These are phyloP conservation scores for Hesperia comma DNA, from an alignment of 2,888 invertebrate genomes.

Conservation along the genomic window DNA sequence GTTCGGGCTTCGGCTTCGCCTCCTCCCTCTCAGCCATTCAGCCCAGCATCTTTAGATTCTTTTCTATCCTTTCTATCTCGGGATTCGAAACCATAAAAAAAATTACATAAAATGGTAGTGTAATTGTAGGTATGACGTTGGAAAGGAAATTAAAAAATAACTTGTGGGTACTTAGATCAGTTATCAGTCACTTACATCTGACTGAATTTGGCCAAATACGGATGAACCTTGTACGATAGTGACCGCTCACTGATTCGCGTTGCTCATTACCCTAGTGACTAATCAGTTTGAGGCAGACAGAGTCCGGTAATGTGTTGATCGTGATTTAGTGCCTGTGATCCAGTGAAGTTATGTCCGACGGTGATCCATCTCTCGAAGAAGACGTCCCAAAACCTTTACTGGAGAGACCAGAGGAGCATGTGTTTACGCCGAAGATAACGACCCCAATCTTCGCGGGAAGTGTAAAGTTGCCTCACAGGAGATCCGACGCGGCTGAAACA, in stretches of 20 bases:
- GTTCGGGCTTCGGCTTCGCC: too few species aligned
- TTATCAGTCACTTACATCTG: neutral
- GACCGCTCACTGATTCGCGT: slow-evolving; percentile 7
- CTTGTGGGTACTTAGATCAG: slow-evolving; percentile 33
- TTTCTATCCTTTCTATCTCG: slow-evolving; percentile 2
- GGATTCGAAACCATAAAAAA: neutral
- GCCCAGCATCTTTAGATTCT: too few species aligned
- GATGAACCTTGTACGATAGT: slow-evolving; percentile 10
- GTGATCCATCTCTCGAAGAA: slow-evolving; percentile 80
- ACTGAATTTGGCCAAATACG: slow-evolving; percentile 16
- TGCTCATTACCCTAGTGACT: slow-evolving; percentile 41
- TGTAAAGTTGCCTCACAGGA: slow-evolving; percentile 70
- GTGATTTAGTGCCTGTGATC: slow-evolving; percentile 18
- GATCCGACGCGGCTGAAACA: slow-evolving; percentile 67
- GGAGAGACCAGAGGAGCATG: slow-evolving; percentile 71
- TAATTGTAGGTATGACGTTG: neutral
- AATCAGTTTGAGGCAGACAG: slow-evolving; percentile 36
- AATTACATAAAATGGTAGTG: slow-evolving; percentile 30
- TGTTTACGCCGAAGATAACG: slow-evolving; percentile 76
- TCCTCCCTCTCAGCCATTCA: too few species aligned
- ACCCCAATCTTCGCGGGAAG: slow-evolving; percentile 74
- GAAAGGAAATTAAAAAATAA: slow-evolving; percentile 26
- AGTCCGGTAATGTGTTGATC: slow-evolving; percentile 24
- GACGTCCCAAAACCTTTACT: slow-evolving; percentile 74
- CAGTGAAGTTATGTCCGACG: slow-evolving; percentile 77